phyloP scores from a whole-genome alignment of 2,113 vertebrate species.

The Ameiurus melas region DNA sequence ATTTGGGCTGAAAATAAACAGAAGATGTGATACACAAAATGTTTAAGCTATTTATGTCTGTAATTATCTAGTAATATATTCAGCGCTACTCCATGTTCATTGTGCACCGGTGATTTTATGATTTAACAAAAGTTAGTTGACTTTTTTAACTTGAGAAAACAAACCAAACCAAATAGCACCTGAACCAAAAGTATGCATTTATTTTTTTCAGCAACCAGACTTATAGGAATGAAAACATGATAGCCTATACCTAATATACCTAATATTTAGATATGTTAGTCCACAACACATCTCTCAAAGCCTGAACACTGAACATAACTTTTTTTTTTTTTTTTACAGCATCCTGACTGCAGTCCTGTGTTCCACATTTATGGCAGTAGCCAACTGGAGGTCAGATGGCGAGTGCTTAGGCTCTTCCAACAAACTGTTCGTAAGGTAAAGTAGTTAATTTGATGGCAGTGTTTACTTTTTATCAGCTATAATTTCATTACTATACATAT shows the following conservation, averaged over 20 bases:
- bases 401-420: constrained; percentile 77
- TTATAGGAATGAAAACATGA: not conserved
- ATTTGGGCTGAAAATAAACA: not conserved
- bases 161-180: not conserved
- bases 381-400: constrained; percentile 71
- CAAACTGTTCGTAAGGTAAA: constrained; percentile 86
- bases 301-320: not conserved
- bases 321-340: constrained; percentile 55
- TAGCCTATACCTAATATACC: not conserved
- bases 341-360: constrained; percentile 64
- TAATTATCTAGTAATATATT: not conserved
- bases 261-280: not conserved
- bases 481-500: not conserved
- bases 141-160: not conserved
- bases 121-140: not conserved
- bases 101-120: not conserved
- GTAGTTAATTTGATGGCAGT: not conserved
- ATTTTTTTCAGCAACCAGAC: not conserved
- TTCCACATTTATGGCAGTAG: constrained; percentile 76
- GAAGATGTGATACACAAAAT: not conserved
- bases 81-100: not conserved
- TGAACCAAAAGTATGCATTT: not conserved
- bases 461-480: not conserved
- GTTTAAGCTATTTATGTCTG: not conserved
- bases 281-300: not conserved